Base-by-base conservation (phyloP, 2,888 invertebrate species). In the Drosophila greeni region DNA sequence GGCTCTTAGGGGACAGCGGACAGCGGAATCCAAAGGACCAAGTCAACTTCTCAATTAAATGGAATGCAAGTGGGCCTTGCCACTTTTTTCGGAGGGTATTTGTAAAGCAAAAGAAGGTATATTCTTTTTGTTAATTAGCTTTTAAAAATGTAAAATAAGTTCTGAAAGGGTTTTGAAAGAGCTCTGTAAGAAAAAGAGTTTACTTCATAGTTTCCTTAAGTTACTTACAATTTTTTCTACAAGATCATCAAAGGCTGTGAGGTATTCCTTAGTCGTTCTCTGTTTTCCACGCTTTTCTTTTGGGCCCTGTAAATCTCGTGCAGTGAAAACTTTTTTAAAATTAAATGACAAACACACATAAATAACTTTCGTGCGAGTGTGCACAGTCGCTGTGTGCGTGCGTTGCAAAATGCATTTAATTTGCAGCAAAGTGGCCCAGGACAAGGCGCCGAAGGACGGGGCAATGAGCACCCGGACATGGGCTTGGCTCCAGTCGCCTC, bases 401-500 rank as follows among this genome's bases (percentile, higher is more conserved):
- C 45, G 33, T 48, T 73, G 78, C 74, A 69, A 81, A 82, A 81
- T 81, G 83, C 80, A 80, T 82, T 80, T 81, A 82, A 82, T 78
- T 80, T 80, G 81, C 78, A 62, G 82, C 82, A 80, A 82, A 82
- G 75, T 80, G 79, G 71, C 69, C 60, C 69, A 29, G 65, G 57
- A 42, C 61, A 43, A 49, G 33, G 39, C 73, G 55, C 42, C 8
- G 26, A n/a, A 16, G 56, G 33, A 33, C 23, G 49, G 45, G 29
- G 45, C 31, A 31, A 51, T 23, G 16, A 39, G 56, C 42, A 51
- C 61, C 31, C 36, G 61, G 18, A 36, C 42, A 40, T 39, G 49
- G 53, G 58, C 57, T 42, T 60, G 74, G 84, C 85, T 85, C 86
- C 85, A 84, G 86, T 72, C 86, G 67, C 74, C 71, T 52, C 74